phyloP scores from a whole-genome alignment of 2,888 invertebrate genomes.

The Eutolmus rufibarbis region DNA sequence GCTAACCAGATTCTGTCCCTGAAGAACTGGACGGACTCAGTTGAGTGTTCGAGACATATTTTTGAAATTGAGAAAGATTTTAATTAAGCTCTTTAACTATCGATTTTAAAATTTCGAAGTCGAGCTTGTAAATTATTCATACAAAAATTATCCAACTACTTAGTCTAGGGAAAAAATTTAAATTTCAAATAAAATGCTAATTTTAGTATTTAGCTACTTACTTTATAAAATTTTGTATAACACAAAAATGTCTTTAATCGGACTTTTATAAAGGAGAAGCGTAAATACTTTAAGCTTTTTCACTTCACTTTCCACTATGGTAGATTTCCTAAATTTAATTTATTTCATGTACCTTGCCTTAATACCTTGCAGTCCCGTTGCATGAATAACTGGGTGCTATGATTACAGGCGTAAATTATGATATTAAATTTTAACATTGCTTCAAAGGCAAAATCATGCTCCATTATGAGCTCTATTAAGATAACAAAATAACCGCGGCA shows the following conservation, averaged over 20 bases:
- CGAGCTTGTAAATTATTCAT: too few species aligned
- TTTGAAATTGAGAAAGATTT: neutral
- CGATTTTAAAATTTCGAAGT: neutral
- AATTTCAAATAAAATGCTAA: too few species aligned
- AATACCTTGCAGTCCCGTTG: neutral
- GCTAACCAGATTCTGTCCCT: neutral
- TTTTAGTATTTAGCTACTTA: too few species aligned
- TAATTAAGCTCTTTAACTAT: slow-evolving; percentile 19
- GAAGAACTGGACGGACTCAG: neutral
- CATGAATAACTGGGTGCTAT: neutral
- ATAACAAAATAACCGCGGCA: neutral
- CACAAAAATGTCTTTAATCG: too few species aligned
- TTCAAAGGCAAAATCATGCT: neutral
- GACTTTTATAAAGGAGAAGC: too few species aligned
- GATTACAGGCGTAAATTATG: neutral
- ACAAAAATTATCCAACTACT: too few species aligned
- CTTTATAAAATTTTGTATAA: too few species aligned
- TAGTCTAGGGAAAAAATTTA: too few species aligned
- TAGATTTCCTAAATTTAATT: neutral
- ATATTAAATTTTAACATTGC: neutral
- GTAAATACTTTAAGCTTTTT: too few species aligned
- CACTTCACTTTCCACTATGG: too few species aligned
- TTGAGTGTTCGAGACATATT: neutral
- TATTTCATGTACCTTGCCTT: neutral
- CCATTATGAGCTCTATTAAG: neutral